Evolutionary conservation across 2,113 vertebrate genomes (phyloP), one percentile per base, ranked within the genome.

Genomic region (Protobothrops mucrosquamatus): DNA sequence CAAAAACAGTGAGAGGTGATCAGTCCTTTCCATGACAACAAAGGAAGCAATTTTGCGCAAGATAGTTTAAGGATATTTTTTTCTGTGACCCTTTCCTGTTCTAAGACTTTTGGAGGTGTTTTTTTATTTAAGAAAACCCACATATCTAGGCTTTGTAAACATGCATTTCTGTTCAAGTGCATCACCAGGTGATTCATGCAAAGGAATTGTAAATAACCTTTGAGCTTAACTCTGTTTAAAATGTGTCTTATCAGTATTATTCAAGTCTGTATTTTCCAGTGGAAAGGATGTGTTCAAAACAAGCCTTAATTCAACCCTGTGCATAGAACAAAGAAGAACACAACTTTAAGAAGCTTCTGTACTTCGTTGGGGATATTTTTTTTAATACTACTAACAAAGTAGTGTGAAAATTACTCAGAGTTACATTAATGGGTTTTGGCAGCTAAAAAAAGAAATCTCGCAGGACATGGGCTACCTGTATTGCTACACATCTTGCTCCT

Each of bases 191-290:
- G 92, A 93, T 90, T 90, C 92, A 93, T 93, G 6, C 54, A 89
- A n/a, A 81, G 54, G 69, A 89, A 85, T 89, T 89, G 39, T 85
- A 90, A 90, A 93, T 57, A 86, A 85, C 74, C 43, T 61, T 90
- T 89, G 74, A 29, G 54, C 26, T 89, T 89, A 81, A 88, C 87
- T 85, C 48, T 92, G 69, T 93, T 90, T 90, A 86, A 52, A 93
- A 93, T 26, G 3, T 85, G 20, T 34, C 29, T 26, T 93, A 86
- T 61, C 43, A 39, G 43, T 85, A 26, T 85, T 89, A 89, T 55
- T 26, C 3, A 29, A 87, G 55, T 39, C 52, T 39, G 61, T n/a
- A 12, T 88, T 92, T 81, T 87, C 23, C 2, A 92, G 39, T 34
- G 39, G 39, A 55, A 89, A 57, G 46, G 87, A 88, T 85, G 52